These are phyloP conservation scores for Rhineura floridana DNA, from an alignment of 2,113 vertebrate genomes.

Conservation along the genomic window DNA sequence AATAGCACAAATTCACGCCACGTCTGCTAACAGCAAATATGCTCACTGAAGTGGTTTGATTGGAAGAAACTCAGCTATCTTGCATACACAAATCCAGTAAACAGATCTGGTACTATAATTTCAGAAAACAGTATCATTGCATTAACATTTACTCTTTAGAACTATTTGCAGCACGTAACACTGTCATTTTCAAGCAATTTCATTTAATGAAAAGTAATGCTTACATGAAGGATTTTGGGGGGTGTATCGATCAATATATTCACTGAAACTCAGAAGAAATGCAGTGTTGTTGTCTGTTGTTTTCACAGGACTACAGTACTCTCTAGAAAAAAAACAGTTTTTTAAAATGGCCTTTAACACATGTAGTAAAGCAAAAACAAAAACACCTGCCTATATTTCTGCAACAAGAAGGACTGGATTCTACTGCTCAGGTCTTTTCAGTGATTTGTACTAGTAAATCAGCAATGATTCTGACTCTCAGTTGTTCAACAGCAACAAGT, in stretches of 20 bases:
- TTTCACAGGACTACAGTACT: constrained; percentile 93
- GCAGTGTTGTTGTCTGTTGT: constrained; percentile 92
- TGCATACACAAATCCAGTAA: neutral
- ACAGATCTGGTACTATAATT: neutral
- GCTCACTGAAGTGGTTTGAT: neutral
- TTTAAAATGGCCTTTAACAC: neutral
- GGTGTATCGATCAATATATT: constrained; percentile 89
- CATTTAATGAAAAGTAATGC: constrained; percentile 62
- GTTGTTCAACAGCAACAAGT: too few relatives aligned
- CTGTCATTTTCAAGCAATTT: neutral
- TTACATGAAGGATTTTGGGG: constrained; percentile 91
- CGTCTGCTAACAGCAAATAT: neutral
- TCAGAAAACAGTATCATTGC: neutral
- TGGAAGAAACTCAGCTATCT: neutral
- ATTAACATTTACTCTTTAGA: neutral
- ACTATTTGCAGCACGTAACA: neutral
- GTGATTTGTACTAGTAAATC: too few relatives aligned
- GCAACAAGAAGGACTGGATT: too few relatives aligned
- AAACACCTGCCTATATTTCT: neutral
- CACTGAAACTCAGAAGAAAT: constrained; percentile 92
- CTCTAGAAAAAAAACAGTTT: constrained; percentile 79
- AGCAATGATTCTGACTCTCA: too few relatives aligned
- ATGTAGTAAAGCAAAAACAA: neutral
- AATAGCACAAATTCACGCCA: neutral
- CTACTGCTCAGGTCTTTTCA: too few relatives aligned